phyloP scores from a whole-genome alignment of 2,797 vertebrate species.

The Tauraco hartlaubi region DNA sequence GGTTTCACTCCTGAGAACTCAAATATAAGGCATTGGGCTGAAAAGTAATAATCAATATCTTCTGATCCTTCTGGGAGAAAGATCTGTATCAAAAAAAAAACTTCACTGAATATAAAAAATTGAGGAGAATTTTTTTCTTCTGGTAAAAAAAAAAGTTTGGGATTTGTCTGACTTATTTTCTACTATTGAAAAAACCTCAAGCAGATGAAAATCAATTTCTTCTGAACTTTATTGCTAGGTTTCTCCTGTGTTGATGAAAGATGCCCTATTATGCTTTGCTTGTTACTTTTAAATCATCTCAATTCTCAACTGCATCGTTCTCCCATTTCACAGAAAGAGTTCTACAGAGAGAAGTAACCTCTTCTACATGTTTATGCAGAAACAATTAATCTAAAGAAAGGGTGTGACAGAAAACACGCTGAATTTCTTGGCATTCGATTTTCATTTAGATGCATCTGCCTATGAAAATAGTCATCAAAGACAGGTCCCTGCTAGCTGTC shows the following conservation, averaged over 20 bases:
- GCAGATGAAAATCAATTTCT: neutral
- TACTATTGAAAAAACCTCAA: neutral
- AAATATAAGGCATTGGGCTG: neutral
- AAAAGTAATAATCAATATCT: neutral
- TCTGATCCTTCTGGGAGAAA: neutral
- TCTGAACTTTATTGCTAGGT: neutral
- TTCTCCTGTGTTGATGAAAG: neutral
- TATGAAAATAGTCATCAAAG: neutral
- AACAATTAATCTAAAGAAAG: neutral
- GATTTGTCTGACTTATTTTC: neutral
- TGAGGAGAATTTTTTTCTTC: neutral
- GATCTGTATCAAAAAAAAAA: neutral
- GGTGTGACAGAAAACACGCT: neutral
- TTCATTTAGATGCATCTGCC: neutral
- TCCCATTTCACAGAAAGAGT: neutral
- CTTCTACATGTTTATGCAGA: neutral
- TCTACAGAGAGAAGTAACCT: neutral
- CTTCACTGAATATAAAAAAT: neutral
- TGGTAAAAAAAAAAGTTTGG: neutral
- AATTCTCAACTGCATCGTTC: neutral
- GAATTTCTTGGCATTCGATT: constrained; percentile 15
- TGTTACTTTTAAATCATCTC: neutral
- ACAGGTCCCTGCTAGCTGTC: neutral
- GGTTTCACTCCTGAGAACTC: neutral
- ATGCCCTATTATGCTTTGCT: neutral